These are phyloP conservation scores for Solea solea DNA, from an alignment of 2,113 vertebrate species.

Conservation along the genomic window DNA sequence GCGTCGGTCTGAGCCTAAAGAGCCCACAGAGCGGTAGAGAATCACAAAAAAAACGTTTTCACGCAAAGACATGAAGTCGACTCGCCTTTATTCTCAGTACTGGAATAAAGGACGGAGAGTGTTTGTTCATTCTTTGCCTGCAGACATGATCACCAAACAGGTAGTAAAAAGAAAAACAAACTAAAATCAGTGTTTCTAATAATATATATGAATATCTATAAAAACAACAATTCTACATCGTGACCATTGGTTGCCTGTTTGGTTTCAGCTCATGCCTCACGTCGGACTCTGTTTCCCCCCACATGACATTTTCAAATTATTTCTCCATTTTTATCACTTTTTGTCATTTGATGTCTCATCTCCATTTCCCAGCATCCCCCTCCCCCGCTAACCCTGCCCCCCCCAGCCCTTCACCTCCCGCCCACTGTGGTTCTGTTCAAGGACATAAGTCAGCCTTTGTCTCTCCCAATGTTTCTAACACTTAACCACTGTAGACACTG, in stretches of 20 bases:
- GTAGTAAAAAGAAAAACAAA: conserved; percentile 10
- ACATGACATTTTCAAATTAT: conserved; percentile 67
- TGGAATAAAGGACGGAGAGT: conserved; percentile 57
- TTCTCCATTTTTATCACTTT: conserved; percentile 64
- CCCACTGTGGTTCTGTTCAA: conserved; percentile 89
- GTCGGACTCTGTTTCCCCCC: conserved; percentile 56
- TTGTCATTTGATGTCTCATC: conserved; percentile 73
- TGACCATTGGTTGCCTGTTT: conserved; percentile 52
- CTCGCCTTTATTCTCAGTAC: conserved; percentile 59
- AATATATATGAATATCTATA: not conserved
- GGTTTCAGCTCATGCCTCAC: conserved; percentile 68
- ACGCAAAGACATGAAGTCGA: conserved; percentile 72
- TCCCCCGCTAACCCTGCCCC: too few species aligned
- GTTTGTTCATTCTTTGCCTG: conserved; percentile 75
- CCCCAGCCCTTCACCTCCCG: conserved; percentile 52
- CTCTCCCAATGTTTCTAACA: conserved; percentile 69
- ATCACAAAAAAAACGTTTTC: conserved; percentile 68
- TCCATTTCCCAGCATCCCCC: conserved; percentile 82
- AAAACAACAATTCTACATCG: not conserved
- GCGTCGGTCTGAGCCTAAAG: conserved; percentile 36
- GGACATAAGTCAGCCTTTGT: conserved; percentile 93
- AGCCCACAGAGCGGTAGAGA: conserved; percentile 74
- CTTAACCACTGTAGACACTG: conserved; percentile 45
- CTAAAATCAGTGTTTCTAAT: not conserved
- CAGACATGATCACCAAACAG: conserved; percentile 73